Percentiles rank a stretch among this genome's conserved stretches.
Evolutionary conservation across 2,113 vertebrate species (phyloP).

Genomic region (Chinchilla lanigera): DNA sequence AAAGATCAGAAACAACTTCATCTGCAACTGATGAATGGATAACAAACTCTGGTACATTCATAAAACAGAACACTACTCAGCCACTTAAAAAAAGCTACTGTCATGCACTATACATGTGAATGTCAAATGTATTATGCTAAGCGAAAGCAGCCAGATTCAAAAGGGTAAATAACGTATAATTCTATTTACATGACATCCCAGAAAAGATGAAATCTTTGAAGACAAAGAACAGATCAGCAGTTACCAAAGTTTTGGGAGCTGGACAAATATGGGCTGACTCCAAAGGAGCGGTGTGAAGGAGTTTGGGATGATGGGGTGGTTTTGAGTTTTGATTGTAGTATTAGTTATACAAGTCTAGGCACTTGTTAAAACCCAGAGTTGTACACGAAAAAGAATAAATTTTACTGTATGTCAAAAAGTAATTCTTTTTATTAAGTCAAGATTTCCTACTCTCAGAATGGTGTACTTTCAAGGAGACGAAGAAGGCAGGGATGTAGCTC

Average conservation of each 20-base stretch:
- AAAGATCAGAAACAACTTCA: neutral
- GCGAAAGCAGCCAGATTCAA: slow-evolving; percentile 40
- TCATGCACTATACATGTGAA: neutral
- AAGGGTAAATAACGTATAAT: neutral
- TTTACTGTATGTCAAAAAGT: neutral
- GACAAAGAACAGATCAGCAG: neutral
- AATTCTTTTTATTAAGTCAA: slow-evolving; percentile 42
- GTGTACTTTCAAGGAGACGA: neutral
- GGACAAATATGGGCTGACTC: neutral
- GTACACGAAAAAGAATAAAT: neutral
- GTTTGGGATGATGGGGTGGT: neutral
- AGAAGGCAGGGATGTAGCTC: neutral
- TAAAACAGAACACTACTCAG: neutral
- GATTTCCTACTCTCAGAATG: neutral
- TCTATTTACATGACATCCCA: neutral
- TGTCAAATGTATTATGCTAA: neutral
- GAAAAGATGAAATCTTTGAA: slow-evolving; percentile 28
- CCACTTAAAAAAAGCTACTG: too few relatives aligned
- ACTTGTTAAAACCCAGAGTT: slow-evolving; percentile 32
- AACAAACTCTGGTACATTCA: neutral
- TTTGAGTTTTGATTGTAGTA: slow-evolving; percentile 2
- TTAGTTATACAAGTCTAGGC: neutral
- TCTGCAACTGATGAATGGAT: neutral
- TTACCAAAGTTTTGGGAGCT: neutral
- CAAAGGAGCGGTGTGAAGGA: neutral